phyloP scores from a whole-genome alignment of 2,797 vertebrate species.

The Perodicticus potto region DNA sequence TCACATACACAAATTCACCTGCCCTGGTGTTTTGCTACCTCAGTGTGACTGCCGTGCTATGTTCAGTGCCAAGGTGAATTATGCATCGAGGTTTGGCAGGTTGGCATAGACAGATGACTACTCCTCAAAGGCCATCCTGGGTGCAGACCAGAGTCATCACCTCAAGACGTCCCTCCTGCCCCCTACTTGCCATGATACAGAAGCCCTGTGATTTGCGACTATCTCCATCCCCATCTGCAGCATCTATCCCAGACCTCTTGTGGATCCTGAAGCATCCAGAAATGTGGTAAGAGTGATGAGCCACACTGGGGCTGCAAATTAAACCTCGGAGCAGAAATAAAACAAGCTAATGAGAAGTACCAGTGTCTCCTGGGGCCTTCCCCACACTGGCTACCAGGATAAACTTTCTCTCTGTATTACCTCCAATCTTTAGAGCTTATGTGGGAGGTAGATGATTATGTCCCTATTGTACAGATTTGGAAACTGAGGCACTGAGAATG shows the following conservation, averaged over 20 bases:
- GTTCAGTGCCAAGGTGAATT: constrained; percentile 27
- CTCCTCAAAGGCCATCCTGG: constrained; percentile 28
- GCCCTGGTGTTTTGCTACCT: background rate
- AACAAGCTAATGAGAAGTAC: background rate
- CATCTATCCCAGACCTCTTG: background rate
- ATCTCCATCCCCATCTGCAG: background rate
- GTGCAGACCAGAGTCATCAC: background rate
- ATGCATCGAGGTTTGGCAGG: constrained; percentile 41
- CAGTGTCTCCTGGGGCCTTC: background rate
- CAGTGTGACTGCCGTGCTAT: background rate
- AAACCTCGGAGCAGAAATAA: background rate
- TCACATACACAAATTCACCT: background rate
- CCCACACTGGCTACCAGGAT: background rate
- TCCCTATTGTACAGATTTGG: background rate
- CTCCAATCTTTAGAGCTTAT: background rate
- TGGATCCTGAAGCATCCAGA: background rate
- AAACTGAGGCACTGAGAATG: background rate
- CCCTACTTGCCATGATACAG: rapidly evolving
- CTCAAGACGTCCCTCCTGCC: background rate
- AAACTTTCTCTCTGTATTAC: background rate
- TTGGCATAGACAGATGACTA: constrained; percentile 49
- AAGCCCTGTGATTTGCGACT: background rate
- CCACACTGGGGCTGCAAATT: background rate
- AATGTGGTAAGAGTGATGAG: background rate
- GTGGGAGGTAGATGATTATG: background rate